Evolutionary conservation across 1,140 invertebrate genomes (phyloP), one percentile per base, ranked within the genome.

Genomic region (Lordiphosa stackelbergi): DNA sequence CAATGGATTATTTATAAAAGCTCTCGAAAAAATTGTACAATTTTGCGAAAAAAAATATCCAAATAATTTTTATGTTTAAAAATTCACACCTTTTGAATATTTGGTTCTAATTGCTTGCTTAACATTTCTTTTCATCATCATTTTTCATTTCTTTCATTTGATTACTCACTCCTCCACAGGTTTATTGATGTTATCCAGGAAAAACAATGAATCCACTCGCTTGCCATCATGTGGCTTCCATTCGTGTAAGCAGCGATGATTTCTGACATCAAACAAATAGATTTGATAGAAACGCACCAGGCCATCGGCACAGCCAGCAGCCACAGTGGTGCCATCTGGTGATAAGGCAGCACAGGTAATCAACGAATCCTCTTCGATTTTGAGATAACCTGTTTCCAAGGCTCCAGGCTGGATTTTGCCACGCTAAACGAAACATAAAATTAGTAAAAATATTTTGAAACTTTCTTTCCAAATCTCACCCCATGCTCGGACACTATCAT

Each of bases 271-370:
- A 88, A 91, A 91, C 56, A 68, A 81, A 65, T 85, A 86, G 57
- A 95, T 94, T 89, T 97, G 95, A 88, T 96, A 97, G 88, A 98
- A 98, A 88, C 96, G 95, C 1, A 98, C 93, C 81, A 93, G 91
- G 53, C 96, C 97, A 89, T 97, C 96, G 0, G 91, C 88, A 85
- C 94, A 94, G 4, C 95, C 96, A 22, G 96, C 96, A 4, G 96
- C 96, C 36, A 98, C 90, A 1, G 95, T 96, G 22, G 95, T 96
- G 10, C 96, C 96, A 90, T 98, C 96, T 0, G 96, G 96, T 46
- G 96, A 96, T 88, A 98, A 95, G 10, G 95, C 92, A 13, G 95
- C 95, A 88, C 96, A 95, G 4, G 95, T 91, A 35, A 97, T 93
- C n/a, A 92, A 89, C 61, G 91, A 89, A 88, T 95, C 93, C 64